phyloP scores from a whole-genome alignment of 1,140 invertebrate species.

The Mercenaria mercenaria region DNA sequence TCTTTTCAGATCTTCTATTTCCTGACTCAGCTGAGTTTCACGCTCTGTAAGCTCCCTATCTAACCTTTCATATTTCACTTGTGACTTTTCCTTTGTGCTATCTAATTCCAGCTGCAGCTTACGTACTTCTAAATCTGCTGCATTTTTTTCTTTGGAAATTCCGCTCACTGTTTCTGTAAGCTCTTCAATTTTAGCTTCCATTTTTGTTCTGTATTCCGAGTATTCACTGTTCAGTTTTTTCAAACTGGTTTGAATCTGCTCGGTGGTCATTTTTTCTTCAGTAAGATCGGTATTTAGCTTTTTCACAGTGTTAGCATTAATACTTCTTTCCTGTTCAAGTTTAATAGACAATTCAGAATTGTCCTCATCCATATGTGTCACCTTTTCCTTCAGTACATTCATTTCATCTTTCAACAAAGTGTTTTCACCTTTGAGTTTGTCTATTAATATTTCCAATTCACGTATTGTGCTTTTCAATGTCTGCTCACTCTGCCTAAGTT shows the following conservation, averaged over 20 bases:
- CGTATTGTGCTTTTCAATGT: not conserved
- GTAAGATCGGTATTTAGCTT: conserved; percentile 28
- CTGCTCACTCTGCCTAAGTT: conserved; percentile 11
- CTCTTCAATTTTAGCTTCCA: conserved; percentile 17
- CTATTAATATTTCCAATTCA: not conserved
- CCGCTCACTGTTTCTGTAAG: not conserved
- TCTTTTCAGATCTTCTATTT: not conserved
- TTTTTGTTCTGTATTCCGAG: conserved; percentile 15
- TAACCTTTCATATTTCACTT: conserved; percentile 14
- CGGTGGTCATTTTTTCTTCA: not conserved
- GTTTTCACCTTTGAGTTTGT: not conserved
- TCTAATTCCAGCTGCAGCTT: conserved; percentile 38
- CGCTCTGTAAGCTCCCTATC: not conserved
- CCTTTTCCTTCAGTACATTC: conserved; percentile 60
- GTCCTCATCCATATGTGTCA: conserved; percentile 60
- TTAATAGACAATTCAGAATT: conserved; percentile 54
- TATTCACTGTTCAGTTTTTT: conserved; percentile 1
- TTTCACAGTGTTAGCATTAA: not conserved
- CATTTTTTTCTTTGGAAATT: conserved; percentile 36
- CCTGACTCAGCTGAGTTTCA: conserved; percentile 20
- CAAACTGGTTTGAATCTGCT: not conserved
- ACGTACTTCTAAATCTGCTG: conserved; percentile 32
- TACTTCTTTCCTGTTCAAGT: conserved; percentile 46
- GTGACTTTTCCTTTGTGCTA: not conserved
- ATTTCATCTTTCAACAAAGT: conserved; percentile 65